Conservation (phyloP, 2,113 vertebrate species). For the Saccopteryx bilineata region DNA sequence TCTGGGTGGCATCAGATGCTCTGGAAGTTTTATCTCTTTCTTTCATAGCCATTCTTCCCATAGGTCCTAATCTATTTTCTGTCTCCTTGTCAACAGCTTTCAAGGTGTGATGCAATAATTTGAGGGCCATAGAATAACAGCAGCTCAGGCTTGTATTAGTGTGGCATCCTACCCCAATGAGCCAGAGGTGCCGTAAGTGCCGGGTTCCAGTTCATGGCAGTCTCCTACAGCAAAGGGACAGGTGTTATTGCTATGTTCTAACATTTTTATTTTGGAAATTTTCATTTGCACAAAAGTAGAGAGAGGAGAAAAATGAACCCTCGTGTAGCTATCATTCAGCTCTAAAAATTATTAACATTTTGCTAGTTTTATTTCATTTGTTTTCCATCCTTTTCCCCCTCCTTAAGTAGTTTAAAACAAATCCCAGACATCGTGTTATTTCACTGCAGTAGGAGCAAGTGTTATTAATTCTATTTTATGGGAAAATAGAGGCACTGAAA, state of each 20-base stretch:
- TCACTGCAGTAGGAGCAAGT: background rate
- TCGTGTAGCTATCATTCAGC: background rate
- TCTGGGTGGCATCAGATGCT: fast-evolving
- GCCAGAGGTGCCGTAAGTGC: background rate
- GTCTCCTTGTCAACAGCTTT: conserved; percentile 32
- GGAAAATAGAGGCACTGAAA: background rate
- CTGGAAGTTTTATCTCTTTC: background rate
- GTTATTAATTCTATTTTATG: background rate
- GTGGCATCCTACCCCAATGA: background rate
- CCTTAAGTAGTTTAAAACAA: background rate
- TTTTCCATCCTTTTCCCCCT: background rate
- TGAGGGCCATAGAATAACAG: background rate
- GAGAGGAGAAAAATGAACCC: background rate
- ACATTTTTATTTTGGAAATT: background rate
- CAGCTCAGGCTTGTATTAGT: fast-evolving
- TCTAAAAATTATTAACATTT: background rate
- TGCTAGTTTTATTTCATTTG: background rate
- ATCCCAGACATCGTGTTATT: background rate
- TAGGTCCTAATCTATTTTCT: background rate
- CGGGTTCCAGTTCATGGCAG: fast-evolving
- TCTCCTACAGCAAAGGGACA: fast-evolving
- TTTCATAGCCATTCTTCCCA: background rate
- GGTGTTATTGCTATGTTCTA: background rate
- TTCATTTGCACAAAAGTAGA: background rate
- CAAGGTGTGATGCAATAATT: background rate